Evolutionary conservation across 2,888 invertebrate genomes (phyloP).

Genomic region (Cabera pusaria): DNA sequence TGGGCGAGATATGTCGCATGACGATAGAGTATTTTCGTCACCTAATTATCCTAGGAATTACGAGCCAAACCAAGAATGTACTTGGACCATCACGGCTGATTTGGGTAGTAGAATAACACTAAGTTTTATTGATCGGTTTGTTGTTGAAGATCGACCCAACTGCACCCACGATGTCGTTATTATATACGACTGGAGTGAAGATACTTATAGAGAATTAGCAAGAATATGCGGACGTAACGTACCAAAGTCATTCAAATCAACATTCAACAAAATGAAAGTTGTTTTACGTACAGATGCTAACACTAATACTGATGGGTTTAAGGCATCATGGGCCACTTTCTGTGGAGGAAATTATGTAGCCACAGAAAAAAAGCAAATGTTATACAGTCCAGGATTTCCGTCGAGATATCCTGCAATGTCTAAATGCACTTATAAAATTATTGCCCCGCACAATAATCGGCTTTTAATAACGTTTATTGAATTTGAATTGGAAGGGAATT

Average conservation of each 20-base stretch:
- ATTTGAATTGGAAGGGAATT: conserved; percentile 75
- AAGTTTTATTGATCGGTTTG: conserved; percentile 87
- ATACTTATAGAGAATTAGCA: conserved; percentile 78
- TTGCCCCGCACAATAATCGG: conserved; percentile 55
- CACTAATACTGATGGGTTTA: conserved; percentile 89
- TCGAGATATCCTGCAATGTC: conserved; percentile 80
- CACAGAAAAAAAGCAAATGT: conserved; percentile 63
- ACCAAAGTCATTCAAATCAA: conserved; percentile 84
- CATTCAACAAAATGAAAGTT: conserved; percentile 86
- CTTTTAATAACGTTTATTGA: conserved; percentile 83
- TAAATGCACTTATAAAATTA: conserved; percentile 87
- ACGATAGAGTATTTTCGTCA: conserved; percentile 69
- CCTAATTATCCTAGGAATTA: conserved; percentile 87
- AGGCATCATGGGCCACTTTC: conserved; percentile 84
- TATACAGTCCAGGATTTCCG: conserved; percentile 92
- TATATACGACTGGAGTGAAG: conserved; percentile 83
- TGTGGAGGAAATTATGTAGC: conserved; percentile 89
- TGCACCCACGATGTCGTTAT: conserved; percentile 90
- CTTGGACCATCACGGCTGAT: conserved; percentile 88
- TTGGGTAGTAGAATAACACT: conserved; percentile 87
- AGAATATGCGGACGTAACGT: conserved; percentile 87
- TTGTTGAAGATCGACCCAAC: conserved; percentile 86
- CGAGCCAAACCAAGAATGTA: conserved; percentile 89
- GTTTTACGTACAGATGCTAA: conserved; percentile 87
- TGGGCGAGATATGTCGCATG: conserved; percentile 85